Base-by-base conservation (phyloP, 2,888 invertebrate genomes). In the Oasisia sp. region DNA sequence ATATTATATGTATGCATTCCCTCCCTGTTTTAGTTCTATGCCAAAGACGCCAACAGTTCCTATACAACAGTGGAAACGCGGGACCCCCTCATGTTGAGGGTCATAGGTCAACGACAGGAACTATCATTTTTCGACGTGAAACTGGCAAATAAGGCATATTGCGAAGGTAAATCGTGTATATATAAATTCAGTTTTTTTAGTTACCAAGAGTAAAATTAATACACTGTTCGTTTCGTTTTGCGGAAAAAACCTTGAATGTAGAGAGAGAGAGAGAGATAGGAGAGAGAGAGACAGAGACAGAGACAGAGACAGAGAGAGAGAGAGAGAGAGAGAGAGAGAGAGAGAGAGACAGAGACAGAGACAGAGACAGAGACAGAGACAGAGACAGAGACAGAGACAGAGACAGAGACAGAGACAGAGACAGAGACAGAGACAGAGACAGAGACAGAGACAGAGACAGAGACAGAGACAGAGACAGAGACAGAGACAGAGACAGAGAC, bases 51-150 rank as follows among this genome's bases (percentile, higher is more conserved):
- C 12, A 94, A 94, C 92, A 93, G 93, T n/a, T 92, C 94, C 0
- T 56, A 92, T 32, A 93, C 93, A 11, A 94, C 94, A 11, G 94
- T 96, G 19, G 93, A 94, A 45, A 94, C 95, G 9, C 93, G 93
- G 50, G 95, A 96, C 92, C 94, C 95, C 1, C 93, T 95, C 7
- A 93, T 95, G 92, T 94, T 94, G 90, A 93, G 95, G n/a, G 95
- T 95, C 27, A 94, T 96, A 92, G 96, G 96, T 9, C 96, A 96
- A 93, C 91, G 95, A 91, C 94, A 95, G 45, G 95, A 94, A 91
- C 94, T 96, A 32, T 95, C 96, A 7, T 96, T 95, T 93, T 95
- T 95, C 93, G 96, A 96, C 93, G 95, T 95, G 90, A 96, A 96
- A 93, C 94, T 95, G 50, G 96, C 95, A 38, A 96, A 96, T 92